Conservation (phyloP, 2,113 vertebrate genomes). For the Dicrurus megarhynchus region DNA sequence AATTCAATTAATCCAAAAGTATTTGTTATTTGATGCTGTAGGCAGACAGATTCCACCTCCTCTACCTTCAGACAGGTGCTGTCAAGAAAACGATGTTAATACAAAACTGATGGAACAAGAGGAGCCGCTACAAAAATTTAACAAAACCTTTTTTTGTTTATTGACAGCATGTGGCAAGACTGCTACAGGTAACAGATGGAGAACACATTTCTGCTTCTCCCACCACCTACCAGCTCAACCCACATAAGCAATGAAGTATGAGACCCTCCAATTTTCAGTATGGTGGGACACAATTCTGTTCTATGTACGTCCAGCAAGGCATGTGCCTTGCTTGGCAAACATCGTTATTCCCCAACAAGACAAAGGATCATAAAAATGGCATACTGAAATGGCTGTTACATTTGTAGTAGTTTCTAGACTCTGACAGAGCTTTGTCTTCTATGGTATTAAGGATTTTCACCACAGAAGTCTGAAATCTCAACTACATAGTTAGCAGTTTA, state of each 20-base stretch:
- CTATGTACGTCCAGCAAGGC: background rate
- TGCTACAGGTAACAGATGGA: slow-evolving; percentile 10
- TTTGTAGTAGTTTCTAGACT: background rate
- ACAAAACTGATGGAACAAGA: background rate
- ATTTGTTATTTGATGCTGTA: background rate
- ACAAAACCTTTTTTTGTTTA: background rate
- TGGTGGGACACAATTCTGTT: background rate
- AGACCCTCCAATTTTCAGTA: background rate
- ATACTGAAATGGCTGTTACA: background rate
- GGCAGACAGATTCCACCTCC: background rate
- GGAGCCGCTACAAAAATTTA: background rate
- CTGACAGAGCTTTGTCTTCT: background rate
- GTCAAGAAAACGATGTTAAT: background rate
- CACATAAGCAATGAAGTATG: background rate
- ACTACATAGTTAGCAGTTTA: background rate
- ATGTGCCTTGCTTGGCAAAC: background rate
- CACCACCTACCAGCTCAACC: background rate
- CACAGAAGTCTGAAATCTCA: background rate
- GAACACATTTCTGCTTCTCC: background rate
- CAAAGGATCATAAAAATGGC: background rate
- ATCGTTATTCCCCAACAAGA: background rate
- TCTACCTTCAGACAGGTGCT: background rate
- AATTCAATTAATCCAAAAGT: background rate
- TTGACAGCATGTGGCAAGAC: background rate
- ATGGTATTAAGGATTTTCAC: background rate